Evolutionary conservation across 2,888 invertebrate genomes (phyloP).

Genomic region (Conops quadrifasciatus): DNA sequence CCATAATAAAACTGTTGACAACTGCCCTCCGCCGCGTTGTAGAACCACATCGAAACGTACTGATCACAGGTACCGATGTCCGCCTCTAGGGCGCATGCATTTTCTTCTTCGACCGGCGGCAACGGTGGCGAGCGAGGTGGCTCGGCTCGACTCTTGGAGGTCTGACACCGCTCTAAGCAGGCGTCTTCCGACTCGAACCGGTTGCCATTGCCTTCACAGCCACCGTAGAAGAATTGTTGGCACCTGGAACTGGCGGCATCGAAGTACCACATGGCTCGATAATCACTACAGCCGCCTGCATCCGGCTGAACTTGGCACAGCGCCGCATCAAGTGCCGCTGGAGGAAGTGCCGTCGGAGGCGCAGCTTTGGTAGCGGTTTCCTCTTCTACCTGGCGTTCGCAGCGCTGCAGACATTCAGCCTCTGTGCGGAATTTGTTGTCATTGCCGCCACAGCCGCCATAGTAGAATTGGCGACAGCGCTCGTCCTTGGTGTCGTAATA

Average conservation of each 20-base stretch:
- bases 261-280: slow-evolving; percentile 80
- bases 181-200: slow-evolving; percentile 77
- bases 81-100: slow-evolving; percentile 72
- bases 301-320: slow-evolving; percentile 69
- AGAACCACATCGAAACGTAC: slow-evolving; percentile 79
- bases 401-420: slow-evolving; percentile 73
- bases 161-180: slow-evolving; percentile 73
- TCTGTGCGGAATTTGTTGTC: slow-evolving; percentile 82
- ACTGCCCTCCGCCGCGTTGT: slow-evolving; percentile 69
- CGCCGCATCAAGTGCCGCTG: not conserved
- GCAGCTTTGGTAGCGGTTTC: slow-evolving; percentile 27
- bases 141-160: slow-evolving; percentile 51
- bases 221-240: slow-evolving; percentile 85
- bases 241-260: slow-evolving; percentile 78
- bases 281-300: slow-evolving; percentile 75
- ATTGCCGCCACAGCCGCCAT: slow-evolving; percentile 93
- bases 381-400: slow-evolving; percentile 65
- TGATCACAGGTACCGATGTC: slow-evolving; percentile 81
- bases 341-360: slow-evolving; percentile 27
- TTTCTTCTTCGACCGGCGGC: slow-evolving; percentile 61
- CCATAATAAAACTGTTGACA: slow-evolving; percentile 87
- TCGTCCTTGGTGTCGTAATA: slow-evolving; percentile 82
- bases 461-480: slow-evolving; percentile 83
- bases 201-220: slow-evolving; percentile 91
- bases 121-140: slow-evolving; percentile 25